A percentile compares a stretch with the other conserved stretches of the same genome.
These are phyloP conservation scores for Hydropotes inermis DNA, from an alignment of 2,113 vertebrate genomes.

Conservation along the genomic window DNA sequence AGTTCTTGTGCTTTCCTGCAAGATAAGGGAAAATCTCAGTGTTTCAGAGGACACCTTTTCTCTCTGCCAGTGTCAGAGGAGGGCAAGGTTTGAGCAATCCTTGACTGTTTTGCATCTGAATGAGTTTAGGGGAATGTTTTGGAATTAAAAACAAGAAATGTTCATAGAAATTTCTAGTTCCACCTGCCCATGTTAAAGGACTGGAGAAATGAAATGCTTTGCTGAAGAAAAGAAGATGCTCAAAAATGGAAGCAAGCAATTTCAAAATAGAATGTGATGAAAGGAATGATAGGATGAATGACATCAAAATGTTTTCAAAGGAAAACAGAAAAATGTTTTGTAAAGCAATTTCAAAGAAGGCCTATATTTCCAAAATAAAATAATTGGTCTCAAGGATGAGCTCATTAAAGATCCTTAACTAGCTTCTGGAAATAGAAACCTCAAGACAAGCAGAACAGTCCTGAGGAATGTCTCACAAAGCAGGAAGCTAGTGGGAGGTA, in stretches of 20 bases:
- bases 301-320: not conserved
- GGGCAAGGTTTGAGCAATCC: not conserved
- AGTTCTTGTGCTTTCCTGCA: not conserved
- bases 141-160: not conserved
- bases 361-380: constrained; percentile 53
- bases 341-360: constrained; percentile 36
- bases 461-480: not conserved
- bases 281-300: not conserved
- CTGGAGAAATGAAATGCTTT: not conserved
- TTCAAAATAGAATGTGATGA: not conserved
- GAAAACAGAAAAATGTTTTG: constrained; percentile 10
- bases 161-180: not conserved
- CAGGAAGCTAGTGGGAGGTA: not conserved
- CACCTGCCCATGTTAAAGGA: not conserved
- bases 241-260: not conserved
- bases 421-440: constrained; percentile 15
- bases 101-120: not conserved
- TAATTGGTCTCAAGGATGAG: constrained; percentile 24
- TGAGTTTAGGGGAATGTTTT: not conserved
- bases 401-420: constrained; percentile 47
- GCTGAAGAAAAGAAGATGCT: not conserved
- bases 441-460: not conserved
- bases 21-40: not conserved
- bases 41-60: not conserved
- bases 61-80: not conserved